Conservation (phyloP, 2,113 vertebrate species). For the Ailurus styani region DNA sequence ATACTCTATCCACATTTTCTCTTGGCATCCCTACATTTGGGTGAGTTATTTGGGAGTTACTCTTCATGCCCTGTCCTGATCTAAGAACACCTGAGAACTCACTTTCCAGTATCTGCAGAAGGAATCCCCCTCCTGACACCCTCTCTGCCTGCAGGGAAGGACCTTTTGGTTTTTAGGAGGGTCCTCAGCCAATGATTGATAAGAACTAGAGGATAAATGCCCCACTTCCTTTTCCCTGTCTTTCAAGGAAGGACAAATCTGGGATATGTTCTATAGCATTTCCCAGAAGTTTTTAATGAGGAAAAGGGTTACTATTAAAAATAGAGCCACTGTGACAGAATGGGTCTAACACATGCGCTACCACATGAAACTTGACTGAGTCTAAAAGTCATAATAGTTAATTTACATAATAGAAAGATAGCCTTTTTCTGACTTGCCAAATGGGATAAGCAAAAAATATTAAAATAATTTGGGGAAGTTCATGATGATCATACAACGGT, state of each 20-base stretch:
- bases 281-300: neutral
- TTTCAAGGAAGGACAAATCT: neutral
- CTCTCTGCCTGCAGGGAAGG: too few species aligned
- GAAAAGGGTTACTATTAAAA: neutral
- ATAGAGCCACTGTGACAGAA: neutral
- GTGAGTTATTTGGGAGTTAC: neutral
- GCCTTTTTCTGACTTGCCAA: neutral
- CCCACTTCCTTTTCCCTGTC: neutral
- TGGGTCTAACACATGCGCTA: neutral
- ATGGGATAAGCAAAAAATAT: neutral
- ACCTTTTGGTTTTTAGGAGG: too few species aligned
- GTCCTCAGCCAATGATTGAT: neutral
- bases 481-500: neutral
- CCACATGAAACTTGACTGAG: neutral
- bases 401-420: neutral
- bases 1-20: neutral
- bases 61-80: neutral
- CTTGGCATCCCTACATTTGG: neutral
- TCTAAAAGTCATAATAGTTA: neutral
- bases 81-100: neutral
- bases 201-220: neutral
- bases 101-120: neutral
- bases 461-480: neutral
- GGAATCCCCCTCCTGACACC: neutral
- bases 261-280: neutral